Evolutionary conservation across 2,113 vertebrate species (phyloP).

Genomic region (Hippocampus comes): DNA sequence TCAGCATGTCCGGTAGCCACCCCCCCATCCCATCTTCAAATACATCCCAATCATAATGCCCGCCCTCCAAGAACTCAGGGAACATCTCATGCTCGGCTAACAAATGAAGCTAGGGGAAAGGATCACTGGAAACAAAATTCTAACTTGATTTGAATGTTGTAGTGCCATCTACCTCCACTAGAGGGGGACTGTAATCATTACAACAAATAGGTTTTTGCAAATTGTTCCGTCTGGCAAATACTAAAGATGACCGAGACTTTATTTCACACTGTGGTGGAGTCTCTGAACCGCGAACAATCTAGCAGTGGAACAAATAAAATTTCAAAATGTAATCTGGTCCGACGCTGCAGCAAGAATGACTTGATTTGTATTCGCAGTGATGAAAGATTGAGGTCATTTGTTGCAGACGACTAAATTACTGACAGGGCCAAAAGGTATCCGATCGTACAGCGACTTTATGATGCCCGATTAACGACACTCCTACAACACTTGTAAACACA

Average conservation of each 20-base stretch:
- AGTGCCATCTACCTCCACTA: constrained; percentile 3
- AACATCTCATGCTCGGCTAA: constrained; percentile 12
- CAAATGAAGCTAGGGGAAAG: constrained; percentile 17
- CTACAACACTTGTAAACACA: too few relatives aligned
- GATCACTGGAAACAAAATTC: constrained; percentile 3
- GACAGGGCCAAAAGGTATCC: too few relatives aligned
- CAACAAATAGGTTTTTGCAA: background rate
- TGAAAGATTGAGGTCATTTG: too few relatives aligned
- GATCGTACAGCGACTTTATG: too few relatives aligned
- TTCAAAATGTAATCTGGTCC: too few relatives aligned
- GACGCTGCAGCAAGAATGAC: too few relatives aligned
- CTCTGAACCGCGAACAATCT: background rate
- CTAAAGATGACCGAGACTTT: background rate
- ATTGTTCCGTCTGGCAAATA: too few relatives aligned
- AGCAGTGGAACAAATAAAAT: too few relatives aligned
- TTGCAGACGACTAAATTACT: too few relatives aligned
- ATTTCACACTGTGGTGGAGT: background rate
- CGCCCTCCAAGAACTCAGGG: background rate
- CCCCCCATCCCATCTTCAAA: background rate
- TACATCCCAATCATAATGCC: background rate
- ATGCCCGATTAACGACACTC: too few relatives aligned
- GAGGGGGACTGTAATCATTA: constrained; percentile 7
- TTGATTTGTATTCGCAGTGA: too few relatives aligned
- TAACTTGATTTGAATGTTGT: constrained; percentile 18
- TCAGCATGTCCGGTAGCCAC: background rate